Evolutionary conservation across 2,888 invertebrate genomes (phyloP), one percentile per base, ranked within the genome.

Genomic region (Drosophila multiciliata): DNA sequence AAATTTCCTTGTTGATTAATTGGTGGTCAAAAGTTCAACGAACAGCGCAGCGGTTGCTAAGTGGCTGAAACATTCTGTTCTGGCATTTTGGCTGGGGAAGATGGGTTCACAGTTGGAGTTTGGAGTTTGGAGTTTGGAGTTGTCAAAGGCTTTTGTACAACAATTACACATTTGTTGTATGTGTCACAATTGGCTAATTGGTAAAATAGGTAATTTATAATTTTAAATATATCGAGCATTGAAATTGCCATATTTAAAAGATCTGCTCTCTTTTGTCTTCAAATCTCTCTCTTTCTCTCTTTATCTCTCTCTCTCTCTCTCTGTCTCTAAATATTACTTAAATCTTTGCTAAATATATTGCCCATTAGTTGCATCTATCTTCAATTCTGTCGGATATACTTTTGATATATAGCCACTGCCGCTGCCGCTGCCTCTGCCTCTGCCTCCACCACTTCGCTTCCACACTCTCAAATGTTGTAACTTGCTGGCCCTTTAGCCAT

Each of bases 1-100:
- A 87, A 87, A 81, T 84, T 75, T 75, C 66, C 79, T 76, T 29
- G 29, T 86, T 87, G 87, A 87, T 87, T 87, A 87, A 87, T 87
- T 87, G 89, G 87, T 87, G 89, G 87, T 88, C 87, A 87, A 88
- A 87, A 88, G 87, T 87, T 88, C 88, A 86, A 83, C 80, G 77
- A 67, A 79, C 78, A 77, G 33, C 69, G 40, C 80, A 80, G 81
- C 73, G 55, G 84, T 72, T 82, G 79, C 66, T 64, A 78, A 78
- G 78, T 62, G 60, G 67, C 72, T 58, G 68, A 69, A 66, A 67
- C 35, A 60, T 64, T 57, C 45, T 17, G 5, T 2, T 26, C 12
- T 26, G 15, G 8, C 45, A 45, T 55, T 29, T 61, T 38, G 32
- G 45, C 20, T 8, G 26, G 52, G n/a, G 48, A 8, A 12, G 23